phyloP scores from a whole-genome alignment of 2,888 invertebrate species.

The Phengaris arion region DNA sequence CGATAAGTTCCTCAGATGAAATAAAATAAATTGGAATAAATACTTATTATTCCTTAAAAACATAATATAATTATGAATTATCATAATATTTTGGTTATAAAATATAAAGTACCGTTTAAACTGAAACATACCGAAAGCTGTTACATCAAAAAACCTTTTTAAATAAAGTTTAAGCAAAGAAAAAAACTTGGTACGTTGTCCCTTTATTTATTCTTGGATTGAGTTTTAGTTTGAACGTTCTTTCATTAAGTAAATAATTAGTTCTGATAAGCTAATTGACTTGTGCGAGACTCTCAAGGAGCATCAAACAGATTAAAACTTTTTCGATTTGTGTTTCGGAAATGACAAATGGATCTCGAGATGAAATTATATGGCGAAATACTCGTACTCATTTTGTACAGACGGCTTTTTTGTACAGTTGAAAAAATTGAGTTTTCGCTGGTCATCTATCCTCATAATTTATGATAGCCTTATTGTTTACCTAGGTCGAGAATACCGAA shows the following conservation, averaged over 20 bases:
- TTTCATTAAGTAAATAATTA: constrained; percentile 31
- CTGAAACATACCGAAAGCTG: no score
- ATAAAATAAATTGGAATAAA: no score
- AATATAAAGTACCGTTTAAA: no score
- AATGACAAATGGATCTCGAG: constrained; percentile 20
- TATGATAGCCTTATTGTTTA: not conserved
- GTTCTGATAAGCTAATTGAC: constrained; percentile 29
- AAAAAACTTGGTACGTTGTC: constrained; percentile 6
- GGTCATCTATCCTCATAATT: not conserved
- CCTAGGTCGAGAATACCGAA: no score
- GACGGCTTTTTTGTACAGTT: no score
- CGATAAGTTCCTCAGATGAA: no score
- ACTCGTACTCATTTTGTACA: not conserved
- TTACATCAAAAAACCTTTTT: not conserved
- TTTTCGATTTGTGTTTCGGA: constrained; percentile 42
- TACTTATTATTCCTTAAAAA: no score
- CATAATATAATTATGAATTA: no score
- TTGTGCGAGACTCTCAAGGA: constrained; percentile 33
- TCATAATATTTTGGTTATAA: no score
- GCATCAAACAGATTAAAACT: constrained; percentile 44
- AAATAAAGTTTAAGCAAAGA: not conserved
- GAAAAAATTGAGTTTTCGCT: no score
- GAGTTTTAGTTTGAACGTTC: constrained; percentile 23
- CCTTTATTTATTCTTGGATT: constrained; percentile 4
- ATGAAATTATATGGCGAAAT: not conserved